Conservation (phyloP, 2,888 invertebrate species). For the Atrina japonica region DNA sequence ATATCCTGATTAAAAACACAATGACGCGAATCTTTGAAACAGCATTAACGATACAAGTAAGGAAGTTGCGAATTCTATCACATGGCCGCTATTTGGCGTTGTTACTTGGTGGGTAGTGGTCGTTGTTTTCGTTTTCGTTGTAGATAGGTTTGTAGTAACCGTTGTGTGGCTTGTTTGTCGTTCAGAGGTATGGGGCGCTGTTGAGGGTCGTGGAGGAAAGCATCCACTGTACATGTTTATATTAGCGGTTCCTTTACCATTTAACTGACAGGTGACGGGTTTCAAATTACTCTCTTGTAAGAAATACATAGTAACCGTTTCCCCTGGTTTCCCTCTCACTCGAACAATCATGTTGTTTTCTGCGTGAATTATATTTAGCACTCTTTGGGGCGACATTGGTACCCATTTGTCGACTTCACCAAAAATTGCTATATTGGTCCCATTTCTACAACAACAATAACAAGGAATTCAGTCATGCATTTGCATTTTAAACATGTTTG, state of each 20-base stretch:
- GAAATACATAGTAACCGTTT: slow-evolving; percentile 49
- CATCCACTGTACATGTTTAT: slow-evolving; percentile 38
- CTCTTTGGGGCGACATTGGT: slow-evolving; percentile 67
- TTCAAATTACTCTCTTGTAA: background rate
- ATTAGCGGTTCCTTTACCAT: slow-evolving; percentile 33
- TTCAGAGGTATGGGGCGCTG: no score
- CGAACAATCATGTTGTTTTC: slow-evolving; percentile 51
- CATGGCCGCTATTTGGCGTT: no score
- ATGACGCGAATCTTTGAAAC: no score
- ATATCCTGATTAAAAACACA: no score
- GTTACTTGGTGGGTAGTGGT: no score
- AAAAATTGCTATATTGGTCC: slow-evolving; percentile 45
- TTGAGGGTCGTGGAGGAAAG: background rate
- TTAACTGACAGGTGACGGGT: slow-evolving; percentile 37
- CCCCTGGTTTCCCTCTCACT: slow-evolving; percentile 57
- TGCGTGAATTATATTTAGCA: slow-evolving; percentile 49
- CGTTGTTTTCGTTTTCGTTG: no score
- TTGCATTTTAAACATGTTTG: no score
- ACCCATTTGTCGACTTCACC: slow-evolving; percentile 72
- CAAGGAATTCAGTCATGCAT: no score
- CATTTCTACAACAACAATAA: slow-evolving; percentile 25
- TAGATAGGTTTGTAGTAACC: no score
- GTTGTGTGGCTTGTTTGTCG: no score
- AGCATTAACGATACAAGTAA: no score
- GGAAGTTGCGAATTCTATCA: no score